phyloP scores from a whole-genome alignment of 2,888 invertebrate genomes.

The Crematogaster levior region DNA sequence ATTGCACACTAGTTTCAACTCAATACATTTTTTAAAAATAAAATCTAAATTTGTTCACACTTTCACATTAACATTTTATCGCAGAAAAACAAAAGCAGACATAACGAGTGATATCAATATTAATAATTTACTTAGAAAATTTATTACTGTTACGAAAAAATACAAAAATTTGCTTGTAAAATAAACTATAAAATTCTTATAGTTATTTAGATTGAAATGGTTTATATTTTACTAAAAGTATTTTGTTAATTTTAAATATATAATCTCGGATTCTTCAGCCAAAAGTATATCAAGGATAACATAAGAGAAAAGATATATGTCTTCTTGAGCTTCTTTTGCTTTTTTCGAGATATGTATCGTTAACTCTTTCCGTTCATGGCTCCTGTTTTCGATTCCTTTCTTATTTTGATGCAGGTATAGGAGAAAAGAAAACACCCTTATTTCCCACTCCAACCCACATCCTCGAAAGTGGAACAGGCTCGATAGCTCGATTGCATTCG shows the following conservation, averaged over 20 bases:
- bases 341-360: constrained; percentile 16
- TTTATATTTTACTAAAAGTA: not conserved
- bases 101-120: not conserved
- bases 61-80: not conserved
- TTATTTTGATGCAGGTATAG: constrained; percentile 39
- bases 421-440: constrained; percentile 24
- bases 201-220: too few relatives aligned
- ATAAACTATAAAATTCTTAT: too few relatives aligned
- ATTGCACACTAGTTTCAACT: constrained; percentile 13
- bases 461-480: constrained; percentile 45
- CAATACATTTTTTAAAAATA: not conserved
- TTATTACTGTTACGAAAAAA: too few relatives aligned
- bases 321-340: not conserved
- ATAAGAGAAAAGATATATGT: not conserved
- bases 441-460: constrained; percentile 21
- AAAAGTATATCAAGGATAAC: not conserved
- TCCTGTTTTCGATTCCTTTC: constrained; percentile 22
- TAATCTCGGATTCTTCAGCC: not conserved
- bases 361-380: not conserved
- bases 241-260: not conserved
- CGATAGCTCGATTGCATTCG: constrained; percentile 23
- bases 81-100: not conserved
- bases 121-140: not conserved
- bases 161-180: too few relatives aligned
- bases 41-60: not conserved